Conservation (phyloP, 2,113 vertebrate genomes). For the Campylorhamphus procurvoides region DNA sequence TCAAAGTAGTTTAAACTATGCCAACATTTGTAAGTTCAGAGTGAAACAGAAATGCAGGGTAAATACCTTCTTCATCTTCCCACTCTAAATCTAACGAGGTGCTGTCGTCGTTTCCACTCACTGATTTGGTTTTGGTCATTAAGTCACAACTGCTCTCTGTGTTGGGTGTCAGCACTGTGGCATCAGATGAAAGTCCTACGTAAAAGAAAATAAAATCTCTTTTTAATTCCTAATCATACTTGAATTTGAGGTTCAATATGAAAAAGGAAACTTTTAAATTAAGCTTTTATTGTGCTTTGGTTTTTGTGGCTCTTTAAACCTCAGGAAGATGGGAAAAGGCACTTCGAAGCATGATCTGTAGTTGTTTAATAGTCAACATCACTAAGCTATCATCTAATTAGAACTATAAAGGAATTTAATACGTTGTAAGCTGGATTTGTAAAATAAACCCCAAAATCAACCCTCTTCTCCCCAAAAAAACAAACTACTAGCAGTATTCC, state of each 20-base stretch:
- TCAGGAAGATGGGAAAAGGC: not conserved
- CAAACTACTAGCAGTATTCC: not conserved
- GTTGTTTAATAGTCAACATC: not conserved
- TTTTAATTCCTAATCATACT: not conserved
- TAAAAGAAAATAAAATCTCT: not conserved
- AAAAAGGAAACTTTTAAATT: not conserved
- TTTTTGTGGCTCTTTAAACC: not conserved
- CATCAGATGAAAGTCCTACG: constrained; percentile 89
- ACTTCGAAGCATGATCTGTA: not conserved
- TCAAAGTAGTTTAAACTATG: not conserved
- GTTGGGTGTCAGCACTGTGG: constrained; percentile 90
- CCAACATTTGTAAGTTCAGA: not conserved
- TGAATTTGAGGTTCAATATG: not conserved
- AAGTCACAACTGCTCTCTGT: constrained; percentile 95
- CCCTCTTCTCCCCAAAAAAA: no score
- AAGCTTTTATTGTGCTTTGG: not conserved
- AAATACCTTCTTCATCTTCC: constrained; percentile 97
- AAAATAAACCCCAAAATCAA: not conserved
- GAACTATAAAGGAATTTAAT: not conserved
- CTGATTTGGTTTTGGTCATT: constrained; percentile 93
- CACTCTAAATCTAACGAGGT: constrained; percentile 96
- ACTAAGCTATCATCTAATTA: not conserved
- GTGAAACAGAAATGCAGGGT: not conserved
- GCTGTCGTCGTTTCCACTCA: constrained; percentile 88
- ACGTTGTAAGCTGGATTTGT: not conserved